Evolutionary conservation across 2,113 vertebrate species (phyloP), one percentile per base, ranked within the genome.

Genomic region (Ancistrus triradiatus): DNA sequence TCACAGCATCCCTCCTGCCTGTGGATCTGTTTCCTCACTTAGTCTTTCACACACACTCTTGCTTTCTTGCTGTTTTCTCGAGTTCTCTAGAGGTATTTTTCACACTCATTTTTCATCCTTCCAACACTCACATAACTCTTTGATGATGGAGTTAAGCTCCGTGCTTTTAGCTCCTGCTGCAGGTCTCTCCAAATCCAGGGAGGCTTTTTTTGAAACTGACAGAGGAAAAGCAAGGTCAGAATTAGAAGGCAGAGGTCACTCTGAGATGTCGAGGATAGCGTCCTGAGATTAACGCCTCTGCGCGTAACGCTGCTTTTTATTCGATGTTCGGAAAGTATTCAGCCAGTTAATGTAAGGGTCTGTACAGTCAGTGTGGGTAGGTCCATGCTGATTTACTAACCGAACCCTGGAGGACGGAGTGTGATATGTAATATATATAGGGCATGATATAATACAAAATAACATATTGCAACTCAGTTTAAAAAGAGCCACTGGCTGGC

Each of bases 191-290:
- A 65, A 63, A 71, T 63, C 75, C 79, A 69, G 15, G 58, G 59
- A 77, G 70, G 74, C 44, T 62, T 13, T n/a, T n/a, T n/a, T 59
- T 78, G 50, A 42, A 73, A 25, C 37, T 31, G 47, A 35, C 28
- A 9, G 14, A 28, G 18, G 25, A 63, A 52, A 53, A 38, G 25
- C 31, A 53, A 62, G 14, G 40, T 49, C 65, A 40, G n/a, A 40
- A 43, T 78, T 75, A 58, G 49, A 56, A 43, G 25, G 74, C 62
- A 73, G 48, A 64, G 65, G 65, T 68, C 60, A 22, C 17, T 27
- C 14, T 21, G 40, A 58, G 56, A 76, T 79, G 56, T 71, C 68
- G 75, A 64, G 67, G 47, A 70, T 70, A 63, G 81, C 76, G 70
- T 78, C 73, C 74, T 80, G 15, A 19, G 51, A 19, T 42, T 62